A percentile compares a stretch with the other conserved stretches of the same genome.
Conservation (phyloP, 2,888 invertebrate species). For the Aphidius colemani region DNA sequence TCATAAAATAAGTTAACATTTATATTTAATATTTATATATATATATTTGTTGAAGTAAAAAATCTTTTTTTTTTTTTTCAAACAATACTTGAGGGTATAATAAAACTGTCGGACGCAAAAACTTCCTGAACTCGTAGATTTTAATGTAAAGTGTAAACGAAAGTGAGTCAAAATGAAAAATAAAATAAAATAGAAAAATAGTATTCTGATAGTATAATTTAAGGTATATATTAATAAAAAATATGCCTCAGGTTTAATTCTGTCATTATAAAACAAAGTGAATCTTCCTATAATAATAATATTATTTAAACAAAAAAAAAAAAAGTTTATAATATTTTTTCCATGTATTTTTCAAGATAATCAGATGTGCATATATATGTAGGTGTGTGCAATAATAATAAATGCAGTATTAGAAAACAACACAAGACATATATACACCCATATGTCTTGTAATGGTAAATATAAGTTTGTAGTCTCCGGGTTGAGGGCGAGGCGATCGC, state of each 20-base stretch:
- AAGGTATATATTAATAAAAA: background rate
- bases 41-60: conserved; percentile 18
- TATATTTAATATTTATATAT: background rate
- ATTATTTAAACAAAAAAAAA: background rate
- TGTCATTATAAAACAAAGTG: background rate
- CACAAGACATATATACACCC: too few relatives aligned
- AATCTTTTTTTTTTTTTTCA: conserved; percentile 2
- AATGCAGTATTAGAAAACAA: conserved; percentile 1
- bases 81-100: conserved; percentile 18
- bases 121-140: conserved; percentile 26
- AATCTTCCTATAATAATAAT: conserved; percentile 1
- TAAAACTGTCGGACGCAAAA: conserved; percentile 19
- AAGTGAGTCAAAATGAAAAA: conserved; percentile 6
- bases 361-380: conserved; percentile 7
- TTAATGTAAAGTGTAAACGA: conserved; percentile 26
- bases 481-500: conserved; percentile 34
- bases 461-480: conserved; percentile 2
- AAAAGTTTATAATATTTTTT: conserved; percentile 5
- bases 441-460: background rate
- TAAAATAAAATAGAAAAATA: background rate
- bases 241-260: conserved; percentile 4
- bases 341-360: conserved; percentile 5
- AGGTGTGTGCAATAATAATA: conserved; percentile 9
- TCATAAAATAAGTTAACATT: too few relatives aligned
- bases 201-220: conserved; percentile 9